Base-by-base conservation (phyloP, 2,888 invertebrate genomes). In the Polymixis flavicincta region DNA sequence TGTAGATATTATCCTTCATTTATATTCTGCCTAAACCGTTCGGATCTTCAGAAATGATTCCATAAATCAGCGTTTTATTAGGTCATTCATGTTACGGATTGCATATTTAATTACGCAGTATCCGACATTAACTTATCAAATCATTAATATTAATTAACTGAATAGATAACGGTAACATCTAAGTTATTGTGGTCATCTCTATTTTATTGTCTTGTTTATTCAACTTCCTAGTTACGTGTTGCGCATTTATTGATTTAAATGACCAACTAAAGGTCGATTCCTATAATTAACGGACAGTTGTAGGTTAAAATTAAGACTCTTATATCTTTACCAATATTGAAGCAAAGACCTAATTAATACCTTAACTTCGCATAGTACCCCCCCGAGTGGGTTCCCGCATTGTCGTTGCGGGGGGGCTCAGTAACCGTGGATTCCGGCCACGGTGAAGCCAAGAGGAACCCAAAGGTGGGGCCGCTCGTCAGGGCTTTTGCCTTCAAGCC, bases 121-220 rank as follows among this genome's bases (percentile, higher is more conserved):
- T 32, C 54, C 52, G 32, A 25, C 25, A 52, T 25, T 13, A 13
- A 37, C 25, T 52, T 67, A 67, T 77, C 25, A 17, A 14, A 45
- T 55, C 52, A 66, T 75, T 45, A 25, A 48, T 63, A 59, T 59
- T 42, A 82, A 63, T 67, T 54, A 82, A 42, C 22, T 2, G 25
- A 32, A 14, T 1, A 37, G 77, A 71, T 77, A 82, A 22, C 17
- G 19, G 19, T 13, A 50, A 37, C 2, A 25, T 52, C 14, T 54
- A 55, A 71, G 14, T 71, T 50, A 59, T 59, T 64, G 54, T n/a
- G 22, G 25, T 45, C 54, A 64, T 50, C 32, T 65, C 14, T 63
- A 45, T 65, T 64, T 70, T 68, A 78, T 32, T 71, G 52, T 42
- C 45, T 65, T 69, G 60, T 78, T 69, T 69, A 37, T 69, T 48